Conservation (phyloP, 2,797 vertebrate genomes). For the Sebastes oblongus region DNA sequence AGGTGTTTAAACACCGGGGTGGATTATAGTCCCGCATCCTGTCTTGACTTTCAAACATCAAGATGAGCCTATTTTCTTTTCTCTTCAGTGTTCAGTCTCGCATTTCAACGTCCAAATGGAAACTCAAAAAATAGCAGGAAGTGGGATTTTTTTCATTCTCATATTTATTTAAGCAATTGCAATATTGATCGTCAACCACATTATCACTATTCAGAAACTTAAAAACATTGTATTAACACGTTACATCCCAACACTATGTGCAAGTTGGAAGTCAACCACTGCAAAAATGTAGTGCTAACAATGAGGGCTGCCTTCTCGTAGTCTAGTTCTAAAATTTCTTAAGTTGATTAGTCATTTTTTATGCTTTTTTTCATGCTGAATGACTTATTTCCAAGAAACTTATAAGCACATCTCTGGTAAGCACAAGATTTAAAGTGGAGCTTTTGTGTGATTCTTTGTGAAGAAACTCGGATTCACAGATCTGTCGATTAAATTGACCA, state of each 20-base stretch:
- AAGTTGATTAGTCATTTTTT: neutral
- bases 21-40: constrained; percentile 13
- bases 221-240: neutral
- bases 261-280: neutral
- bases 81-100: neutral
- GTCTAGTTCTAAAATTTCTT: no score
- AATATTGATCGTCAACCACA: neutral
- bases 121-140: neutral
- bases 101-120: neutral
- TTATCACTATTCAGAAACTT: neutral
- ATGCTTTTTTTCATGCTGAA: neutral
- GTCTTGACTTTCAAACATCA: neutral
- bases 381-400: neutral
- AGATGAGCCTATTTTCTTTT: neutral
- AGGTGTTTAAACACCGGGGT: constrained; percentile 9
- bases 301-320: neutral
- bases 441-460: neutral
- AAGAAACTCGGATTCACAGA: neutral
- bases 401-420: neutral
- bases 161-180: neutral
- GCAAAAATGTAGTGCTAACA: neutral
- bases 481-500: no score
- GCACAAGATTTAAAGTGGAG: neutral
- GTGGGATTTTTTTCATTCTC: neutral
- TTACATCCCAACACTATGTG: neutral